Evolutionary conservation across 2,113 vertebrate genomes (phyloP).

Genomic region (Lampris incognitus): DNA sequence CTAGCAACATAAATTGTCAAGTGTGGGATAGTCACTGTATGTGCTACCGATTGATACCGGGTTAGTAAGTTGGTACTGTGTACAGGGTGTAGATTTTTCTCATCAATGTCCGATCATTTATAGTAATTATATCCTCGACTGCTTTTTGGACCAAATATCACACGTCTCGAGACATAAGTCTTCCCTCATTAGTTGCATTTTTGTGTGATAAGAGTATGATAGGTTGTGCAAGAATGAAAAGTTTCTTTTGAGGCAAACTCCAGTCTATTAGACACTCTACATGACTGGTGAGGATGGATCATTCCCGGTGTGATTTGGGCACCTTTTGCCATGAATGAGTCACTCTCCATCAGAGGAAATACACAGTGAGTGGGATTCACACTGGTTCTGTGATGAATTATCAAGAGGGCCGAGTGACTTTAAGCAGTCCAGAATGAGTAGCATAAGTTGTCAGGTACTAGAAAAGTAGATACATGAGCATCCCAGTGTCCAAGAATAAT

Average conservation of each 20-base stretch:
- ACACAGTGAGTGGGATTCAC: conserved; percentile 20
- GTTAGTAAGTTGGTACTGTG: too few relatives aligned
- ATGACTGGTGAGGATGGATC: not conserved
- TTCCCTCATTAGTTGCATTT: too few relatives aligned
- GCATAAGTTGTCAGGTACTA: conserved; percentile 5
- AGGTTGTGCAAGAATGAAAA: not conserved
- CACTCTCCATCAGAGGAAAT: conserved; percentile 22
- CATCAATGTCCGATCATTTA: too few relatives aligned
- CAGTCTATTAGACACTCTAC: not conserved
- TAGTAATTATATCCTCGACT: too few relatives aligned
- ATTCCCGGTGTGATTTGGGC: not conserved
- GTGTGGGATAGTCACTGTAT: not conserved
- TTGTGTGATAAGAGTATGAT: too few relatives aligned
- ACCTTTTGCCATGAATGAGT: conserved; percentile 9
- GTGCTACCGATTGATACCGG: not conserved
- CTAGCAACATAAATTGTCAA: not conserved
- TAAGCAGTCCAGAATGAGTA: not conserved
- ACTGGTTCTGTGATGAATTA: conserved; percentile 28
- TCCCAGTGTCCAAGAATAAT: too few relatives aligned
- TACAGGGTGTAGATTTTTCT: too few relatives aligned
- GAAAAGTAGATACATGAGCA: not conserved
- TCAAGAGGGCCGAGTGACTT: conserved; percentile 1
- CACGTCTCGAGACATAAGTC: too few relatives aligned
- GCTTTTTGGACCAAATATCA: too few relatives aligned
- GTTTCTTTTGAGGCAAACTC: not conserved